phyloP scores from a whole-genome alignment of 1,140 invertebrate genomes.

The Doryteuthis pealeii region DNA sequence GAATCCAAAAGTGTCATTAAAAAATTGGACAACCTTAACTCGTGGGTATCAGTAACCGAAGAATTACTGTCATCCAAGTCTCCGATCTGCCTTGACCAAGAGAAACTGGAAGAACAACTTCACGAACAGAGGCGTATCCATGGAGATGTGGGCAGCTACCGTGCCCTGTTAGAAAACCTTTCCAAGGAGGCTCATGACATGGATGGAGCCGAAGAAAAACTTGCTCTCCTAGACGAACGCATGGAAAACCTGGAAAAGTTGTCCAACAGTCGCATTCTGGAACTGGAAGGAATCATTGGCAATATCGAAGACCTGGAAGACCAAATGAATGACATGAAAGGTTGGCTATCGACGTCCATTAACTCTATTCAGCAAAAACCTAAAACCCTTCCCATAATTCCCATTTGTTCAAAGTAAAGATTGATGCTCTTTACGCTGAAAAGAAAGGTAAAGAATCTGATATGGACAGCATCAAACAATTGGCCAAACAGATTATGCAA shows the following conservation, averaged over 20 bases:
- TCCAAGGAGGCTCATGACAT: conserved; percentile 32
- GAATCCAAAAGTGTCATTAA: conserved; percentile 92
- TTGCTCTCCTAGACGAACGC: conserved; percentile 85
- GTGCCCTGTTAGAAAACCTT: conserved; percentile 61
- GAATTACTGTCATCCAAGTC: conserved; percentile 70
- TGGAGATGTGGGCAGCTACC: conserved; percentile 81
- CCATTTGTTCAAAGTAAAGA: conserved; percentile 37
- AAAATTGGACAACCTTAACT: conserved; percentile 78
- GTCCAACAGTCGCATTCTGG: conserved; percentile 87
- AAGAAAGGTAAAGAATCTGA: conserved; percentile 50
- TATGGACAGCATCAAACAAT: conserved; percentile 47
- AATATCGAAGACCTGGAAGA: conserved; percentile 85
- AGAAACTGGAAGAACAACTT: conserved; percentile 85
- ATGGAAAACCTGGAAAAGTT: conserved; percentile 88
- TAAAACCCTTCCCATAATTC: conserved; percentile 20
- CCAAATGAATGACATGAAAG: conserved; percentile 59
- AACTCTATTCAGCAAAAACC: conserved; percentile 40
- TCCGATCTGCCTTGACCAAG: conserved; percentile 84
- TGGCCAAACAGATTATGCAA: conserved; percentile 42
- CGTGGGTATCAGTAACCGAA: conserved; percentile 83
- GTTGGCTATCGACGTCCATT: conserved; percentile 47
- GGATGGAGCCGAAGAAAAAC: conserved; percentile 83
- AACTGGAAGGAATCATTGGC: conserved; percentile 84
- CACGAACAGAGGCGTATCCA: conserved; percentile 79
- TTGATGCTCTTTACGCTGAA: conserved; percentile 47